phyloP scores from a whole-genome alignment of 2,797 vertebrate genomes.

The Synanceia verrucosa region DNA sequence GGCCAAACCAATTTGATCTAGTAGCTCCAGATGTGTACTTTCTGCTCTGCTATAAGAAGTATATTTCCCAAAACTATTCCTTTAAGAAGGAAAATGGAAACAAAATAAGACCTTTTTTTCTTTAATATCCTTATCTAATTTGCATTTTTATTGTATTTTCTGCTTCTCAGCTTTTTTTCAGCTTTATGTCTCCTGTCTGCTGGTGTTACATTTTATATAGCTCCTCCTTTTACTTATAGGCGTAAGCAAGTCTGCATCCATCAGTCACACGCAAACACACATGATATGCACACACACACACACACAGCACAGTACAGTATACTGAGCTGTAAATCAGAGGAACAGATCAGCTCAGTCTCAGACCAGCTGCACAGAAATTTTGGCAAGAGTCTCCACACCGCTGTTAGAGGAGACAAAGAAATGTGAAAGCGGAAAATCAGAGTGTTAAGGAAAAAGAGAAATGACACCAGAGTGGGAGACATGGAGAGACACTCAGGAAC shows the following conservation, averaged over 20 bases:
- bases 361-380: conserved; percentile 68
- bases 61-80: background rate
- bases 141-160: background rate
- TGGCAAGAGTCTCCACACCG: conserved; percentile 52
- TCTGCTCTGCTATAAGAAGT: background rate
- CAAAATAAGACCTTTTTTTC: background rate
- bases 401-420: conserved; percentile 54
- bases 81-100: background rate
- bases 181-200: background rate
- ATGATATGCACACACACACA: conserved; percentile 15
- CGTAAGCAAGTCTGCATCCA: background rate
- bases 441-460: conserved; percentile 28
- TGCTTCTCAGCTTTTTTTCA: background rate
- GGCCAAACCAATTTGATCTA: background rate
- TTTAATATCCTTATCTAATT: background rate
- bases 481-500: conserved; percentile 36
- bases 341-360: conserved; percentile 71
- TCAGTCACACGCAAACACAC: conserved; percentile 1
- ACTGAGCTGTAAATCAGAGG: conserved; percentile 40
- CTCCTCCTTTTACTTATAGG: background rate
- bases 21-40: background rate
- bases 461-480: conserved; percentile 28
- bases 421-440: conserved; percentile 21
- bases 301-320: conserved; percentile 5
- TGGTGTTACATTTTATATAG: background rate